Evolutionary conservation across 2,113 vertebrate species (phyloP), one percentile per base, ranked within the genome.

Genomic region (Melanerpes aurifrons): DNA sequence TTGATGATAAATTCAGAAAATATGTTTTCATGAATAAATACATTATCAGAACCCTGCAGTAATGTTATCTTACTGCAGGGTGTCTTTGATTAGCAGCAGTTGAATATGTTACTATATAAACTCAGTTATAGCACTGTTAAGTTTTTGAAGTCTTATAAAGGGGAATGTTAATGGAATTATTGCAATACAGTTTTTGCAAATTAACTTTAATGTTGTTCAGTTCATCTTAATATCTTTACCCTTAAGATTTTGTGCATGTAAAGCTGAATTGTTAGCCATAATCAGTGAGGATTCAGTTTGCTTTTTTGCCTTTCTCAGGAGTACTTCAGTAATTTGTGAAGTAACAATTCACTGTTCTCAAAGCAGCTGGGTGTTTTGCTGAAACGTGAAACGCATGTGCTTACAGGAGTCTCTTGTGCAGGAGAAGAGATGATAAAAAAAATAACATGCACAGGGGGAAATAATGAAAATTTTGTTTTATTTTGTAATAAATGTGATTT

Each of bases 91-190:
- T 73, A 59, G 45, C 16, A 54, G 37, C 61, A 59, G 26, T 35
- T 77, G 71, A 77, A 53, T 2, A 1, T 15, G 5, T 62, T 94
- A 13, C 25, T 63, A 0, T 40, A 24, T 67, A 56, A 83, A 56
- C 5, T 61, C 0, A 0, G 9, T 79, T 50, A 72, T 35, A 35
- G 4, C 19, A 56, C 15, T 73, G 31, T 64, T 91, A 0, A 0
- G 64, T 87, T 61, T 86, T 40, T 91, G 15, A 87, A 71, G 61
- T 59, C 40, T 43, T 72, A 12, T 75, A 40, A 72, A 56, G 37
- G 31, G 9, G 16, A 69, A 58, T 35, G 6, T 21, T 76, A 72
- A 62, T 32, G 48, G 24, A 77, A 40, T 73, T 73, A 10, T 64
- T 81, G 47, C 2, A 26, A 4, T 22, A 37, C 22, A 15, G 7